phyloP scores from a whole-genome alignment of 1,140 invertebrate species.

The Metopolophium dirhodum region DNA sequence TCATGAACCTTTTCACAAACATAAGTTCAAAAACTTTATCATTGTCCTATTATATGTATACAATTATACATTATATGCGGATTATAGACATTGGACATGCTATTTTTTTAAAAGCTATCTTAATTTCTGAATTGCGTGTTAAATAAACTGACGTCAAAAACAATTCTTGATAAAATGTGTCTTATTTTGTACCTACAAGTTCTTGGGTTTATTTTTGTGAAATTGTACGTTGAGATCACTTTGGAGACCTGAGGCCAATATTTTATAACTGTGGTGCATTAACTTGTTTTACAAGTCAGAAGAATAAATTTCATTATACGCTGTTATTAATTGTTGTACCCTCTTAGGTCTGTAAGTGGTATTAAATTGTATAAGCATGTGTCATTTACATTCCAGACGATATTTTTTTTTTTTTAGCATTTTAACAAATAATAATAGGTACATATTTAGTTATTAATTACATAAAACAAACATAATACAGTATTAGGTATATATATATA shows the following conservation, averaged over 20 bases:
- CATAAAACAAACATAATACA: not conserved
- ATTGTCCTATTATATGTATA: too few species aligned
- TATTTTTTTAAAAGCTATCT: not conserved
- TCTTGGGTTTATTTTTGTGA: not conserved
- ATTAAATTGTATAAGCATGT: not conserved
- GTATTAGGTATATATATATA: not conserved
- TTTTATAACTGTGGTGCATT: not conserved
- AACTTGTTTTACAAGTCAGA: not conserved
- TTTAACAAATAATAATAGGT: not conserved
- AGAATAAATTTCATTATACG: not conserved
- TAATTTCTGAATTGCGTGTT: not conserved
- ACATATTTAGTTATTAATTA: not conserved
- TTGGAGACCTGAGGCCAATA: not conserved
- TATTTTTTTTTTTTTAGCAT: not conserved
- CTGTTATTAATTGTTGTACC: not conserved
- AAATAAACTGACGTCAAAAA: not conserved
- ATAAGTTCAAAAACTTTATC: not conserved
- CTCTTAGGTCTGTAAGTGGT: not conserved
- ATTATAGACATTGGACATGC: not conserved
- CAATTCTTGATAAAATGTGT: not conserved
- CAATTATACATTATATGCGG: too few species aligned
- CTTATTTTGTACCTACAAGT: not conserved
- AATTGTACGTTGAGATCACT: not conserved
- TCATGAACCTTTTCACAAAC: not conserved
- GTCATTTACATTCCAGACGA: not conserved